Evolutionary conservation across 2,888 invertebrate genomes (phyloP), one percentile per base, ranked within the genome.

Genomic region (Pachycephus smyrnensis): DNA sequence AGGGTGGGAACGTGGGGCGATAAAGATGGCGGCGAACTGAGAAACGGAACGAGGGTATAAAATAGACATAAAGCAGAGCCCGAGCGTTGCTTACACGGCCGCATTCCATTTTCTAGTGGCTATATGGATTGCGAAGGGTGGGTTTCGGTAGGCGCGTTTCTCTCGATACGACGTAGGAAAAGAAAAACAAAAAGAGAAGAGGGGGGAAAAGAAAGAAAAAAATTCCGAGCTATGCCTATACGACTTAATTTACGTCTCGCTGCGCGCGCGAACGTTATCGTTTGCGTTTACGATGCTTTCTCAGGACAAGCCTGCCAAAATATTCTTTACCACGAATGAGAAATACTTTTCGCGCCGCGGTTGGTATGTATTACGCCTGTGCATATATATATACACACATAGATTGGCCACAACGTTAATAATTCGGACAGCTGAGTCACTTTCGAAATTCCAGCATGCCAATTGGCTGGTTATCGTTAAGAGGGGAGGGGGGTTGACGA

Each of bases 81-180:
- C 75, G 75, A n/a, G 31, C 68, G 40, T 40, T 68, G 75, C 32
- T 33, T 75, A n/a, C 36, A 30, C 55, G 37, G 40, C 15, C 55
- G 23, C 55, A 55, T 55, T 55, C 55, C 75, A 23, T n/a, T 32
- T 79, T 73, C 76, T 81, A 9, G 55, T 23, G 23, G 55, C 55
- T 79, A 79, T 12, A 30, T 33, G 33, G 69, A 36, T 69, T 33
- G 33, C 23, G 69, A 35, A 30, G 31, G 73, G 30, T 55, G 23
- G 23, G 9, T 23, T 23, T 23, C 55, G 23, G 55, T 55, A 55
- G 55, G 23, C 55, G 55, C 55, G 2, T 1, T 55, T 55, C 55
- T 23, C 55, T 23, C 23, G 55, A 69, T 68, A 73, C 32, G 36
- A 37, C 75, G 73, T 74, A 40, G 69, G 31, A 68, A 73, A 36